Percentiles rank a stretch among this genome's conserved stretches.
Conservation (phyloP, 2,113 vertebrate genomes). For the Callithrix jacchus region DNA sequence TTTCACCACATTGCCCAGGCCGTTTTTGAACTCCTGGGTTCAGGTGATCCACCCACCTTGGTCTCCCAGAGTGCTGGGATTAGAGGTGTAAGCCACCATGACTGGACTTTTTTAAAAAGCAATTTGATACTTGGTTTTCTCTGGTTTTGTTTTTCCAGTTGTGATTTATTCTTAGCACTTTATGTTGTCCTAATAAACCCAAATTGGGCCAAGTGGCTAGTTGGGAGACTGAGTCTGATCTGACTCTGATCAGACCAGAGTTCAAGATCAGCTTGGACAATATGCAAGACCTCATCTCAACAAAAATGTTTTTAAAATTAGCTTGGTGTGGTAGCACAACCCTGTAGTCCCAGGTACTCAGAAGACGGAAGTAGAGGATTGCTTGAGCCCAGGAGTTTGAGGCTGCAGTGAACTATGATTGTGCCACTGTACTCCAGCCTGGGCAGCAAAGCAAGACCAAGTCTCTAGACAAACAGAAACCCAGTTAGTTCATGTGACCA, state of each 20-base stretch:
- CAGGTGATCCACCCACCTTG: no score
- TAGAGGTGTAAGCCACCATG: no score
- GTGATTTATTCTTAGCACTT: not conserved
- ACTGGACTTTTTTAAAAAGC: not conserved
- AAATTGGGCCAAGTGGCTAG: not conserved
- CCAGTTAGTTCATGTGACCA: not conserved
- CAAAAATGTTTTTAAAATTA: not conserved
- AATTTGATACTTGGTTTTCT: not conserved
- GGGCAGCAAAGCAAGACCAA: not conserved
- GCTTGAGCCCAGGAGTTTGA: not conserved
- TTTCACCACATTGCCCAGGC: no score
- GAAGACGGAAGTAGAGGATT: not conserved
- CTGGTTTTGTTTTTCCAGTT: not conserved
- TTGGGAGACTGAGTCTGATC: not conserved
- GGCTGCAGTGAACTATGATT: not conserved
- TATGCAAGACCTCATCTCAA: not conserved
- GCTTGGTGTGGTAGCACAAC: not conserved
- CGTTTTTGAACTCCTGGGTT: no score
- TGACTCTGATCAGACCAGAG: no score
- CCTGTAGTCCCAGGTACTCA: not conserved
- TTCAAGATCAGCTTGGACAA: not conserved
- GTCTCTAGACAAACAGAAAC: not conserved
- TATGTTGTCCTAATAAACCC: not conserved
- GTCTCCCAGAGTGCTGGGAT: no score
- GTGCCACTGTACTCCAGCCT: not conserved